Base-by-base conservation (phyloP, 2,888 invertebrate species). In the Eupithecia insigniata region DNA sequence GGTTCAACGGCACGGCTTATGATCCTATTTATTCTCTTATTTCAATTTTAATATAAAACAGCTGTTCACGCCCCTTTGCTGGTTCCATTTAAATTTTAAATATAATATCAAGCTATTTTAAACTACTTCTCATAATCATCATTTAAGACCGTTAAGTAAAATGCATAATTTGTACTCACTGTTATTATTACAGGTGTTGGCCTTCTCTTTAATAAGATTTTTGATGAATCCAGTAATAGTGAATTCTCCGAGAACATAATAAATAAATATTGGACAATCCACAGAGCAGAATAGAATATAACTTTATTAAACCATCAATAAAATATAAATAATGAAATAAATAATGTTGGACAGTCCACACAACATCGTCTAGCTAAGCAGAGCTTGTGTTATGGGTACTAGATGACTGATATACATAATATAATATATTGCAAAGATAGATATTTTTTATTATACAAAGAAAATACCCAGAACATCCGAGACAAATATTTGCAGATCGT, bases 1-100 rank as follows among this genome's bases (percentile, higher is more conserved):
- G 81, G 74, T 80, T 76, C 74, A 73, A 70, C 76, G 86, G 88
- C 90, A 90, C 89, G 89, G 73, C 77, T 77, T 61, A 61, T 46
- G 71, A 68, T 71, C 69, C 74, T 34, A 67, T 62, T 71, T 71
- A 10, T 65, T 46, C n/a, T 71, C 67, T 43, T 61, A 32, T 32
- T 61, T 61, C 61, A 30, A 32, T 61, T 60, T 62, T 62, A 32
- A 32, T 34, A 61, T 32, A 34, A n/a, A 32, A 32, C n/a, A 62
- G 61, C 61, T 62, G n/a, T 34, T 62, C 12, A 34, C 22, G 10
- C n/a, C 10, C 32, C 61, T 10, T 22, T 30, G 60, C 16, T 61
- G 7, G 61, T 32, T 18, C 4, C 61, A 58, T 60, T 30, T 60
- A 34, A 62, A n/a, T 22, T 62, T 62, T 12, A 7, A 60, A 30